phyloP scores from a whole-genome alignment of 2,797 vertebrate genomes.

The Australoheros facetus region DNA sequence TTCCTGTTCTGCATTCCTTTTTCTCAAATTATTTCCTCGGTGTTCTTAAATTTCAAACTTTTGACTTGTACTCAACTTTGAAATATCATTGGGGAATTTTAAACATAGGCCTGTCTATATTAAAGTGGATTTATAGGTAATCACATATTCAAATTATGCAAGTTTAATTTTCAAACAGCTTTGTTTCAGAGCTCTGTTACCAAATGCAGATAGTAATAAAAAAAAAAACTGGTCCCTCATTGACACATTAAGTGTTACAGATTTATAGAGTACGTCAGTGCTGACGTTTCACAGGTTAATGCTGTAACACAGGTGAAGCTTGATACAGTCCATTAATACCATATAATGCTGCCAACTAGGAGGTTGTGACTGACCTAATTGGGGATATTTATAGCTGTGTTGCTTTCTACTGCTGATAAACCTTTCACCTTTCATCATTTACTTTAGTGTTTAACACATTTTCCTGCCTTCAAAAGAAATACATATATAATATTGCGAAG shows the following conservation, averaged over 20 bases:
- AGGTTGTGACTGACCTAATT: slow-evolving; percentile 31
- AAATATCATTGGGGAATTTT: neutral
- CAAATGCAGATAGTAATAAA: neutral
- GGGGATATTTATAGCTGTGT: slow-evolving; percentile 39
- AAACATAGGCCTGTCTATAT: neutral
- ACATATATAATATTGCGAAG: neutral
- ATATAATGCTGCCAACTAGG: slow-evolving; percentile 49
- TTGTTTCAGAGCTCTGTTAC: neutral
- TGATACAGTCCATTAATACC: slow-evolving; percentile 33
- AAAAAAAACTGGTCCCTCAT: neutral
- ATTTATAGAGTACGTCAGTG: slow-evolving; percentile 22
- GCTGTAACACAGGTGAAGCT: slow-evolving; percentile 33
- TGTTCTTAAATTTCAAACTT: neutral
- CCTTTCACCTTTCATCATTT: neutral
- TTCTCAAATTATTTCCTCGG: slow-evolving; percentile 7
- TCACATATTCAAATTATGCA: neutral
- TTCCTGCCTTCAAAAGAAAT: neutral
- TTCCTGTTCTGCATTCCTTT: slow-evolving; percentile 35
- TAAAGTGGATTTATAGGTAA: neutral
- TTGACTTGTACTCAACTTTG: neutral
- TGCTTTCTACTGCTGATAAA: slow-evolving; percentile 20
- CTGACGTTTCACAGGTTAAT: slow-evolving; percentile 23
- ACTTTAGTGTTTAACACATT: neutral
- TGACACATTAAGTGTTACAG: neutral
- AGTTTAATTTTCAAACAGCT: neutral